Evolutionary conservation across 2,888 invertebrate species (phyloP).

Genomic region (Amorpha juglandis): DNA sequence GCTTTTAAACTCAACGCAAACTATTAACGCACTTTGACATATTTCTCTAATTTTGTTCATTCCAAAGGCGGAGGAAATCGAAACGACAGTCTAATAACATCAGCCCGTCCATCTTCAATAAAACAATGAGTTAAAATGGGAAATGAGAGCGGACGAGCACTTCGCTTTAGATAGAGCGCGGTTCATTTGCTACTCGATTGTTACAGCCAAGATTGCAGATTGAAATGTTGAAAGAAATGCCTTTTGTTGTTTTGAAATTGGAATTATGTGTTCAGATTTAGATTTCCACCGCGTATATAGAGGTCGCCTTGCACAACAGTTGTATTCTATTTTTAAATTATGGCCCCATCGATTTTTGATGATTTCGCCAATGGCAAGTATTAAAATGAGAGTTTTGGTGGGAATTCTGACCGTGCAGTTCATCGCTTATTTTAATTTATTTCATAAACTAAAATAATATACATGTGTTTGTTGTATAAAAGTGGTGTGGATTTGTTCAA

Average conservation of each 20-base stretch:
- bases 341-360: too few species aligned
- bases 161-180: conserved; percentile 49
- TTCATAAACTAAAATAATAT: too few species aligned
- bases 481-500: too few species aligned
- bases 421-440: too few species aligned
- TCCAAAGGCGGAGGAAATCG: background rate
- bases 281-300: too few species aligned
- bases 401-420: too few species aligned
- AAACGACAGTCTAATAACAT: background rate
- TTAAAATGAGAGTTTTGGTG: too few species aligned
- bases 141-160: conserved; percentile 58
- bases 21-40: background rate
- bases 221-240: background rate
- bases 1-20: background rate
- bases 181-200: conserved; percentile 63
- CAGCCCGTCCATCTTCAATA: background rate
- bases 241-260: background rate
- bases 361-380: too few species aligned
- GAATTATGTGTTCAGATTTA: background rate
- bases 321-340: too few species aligned
- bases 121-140: conserved; percentile 45
- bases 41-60: background rate
- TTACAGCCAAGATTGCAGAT: conserved; percentile 28
- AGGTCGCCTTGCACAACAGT: too few species aligned
- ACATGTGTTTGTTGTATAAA: too few species aligned